Conservation (phyloP, 2,888 invertebrate genomes). For the Diadegma fenestrale region DNA sequence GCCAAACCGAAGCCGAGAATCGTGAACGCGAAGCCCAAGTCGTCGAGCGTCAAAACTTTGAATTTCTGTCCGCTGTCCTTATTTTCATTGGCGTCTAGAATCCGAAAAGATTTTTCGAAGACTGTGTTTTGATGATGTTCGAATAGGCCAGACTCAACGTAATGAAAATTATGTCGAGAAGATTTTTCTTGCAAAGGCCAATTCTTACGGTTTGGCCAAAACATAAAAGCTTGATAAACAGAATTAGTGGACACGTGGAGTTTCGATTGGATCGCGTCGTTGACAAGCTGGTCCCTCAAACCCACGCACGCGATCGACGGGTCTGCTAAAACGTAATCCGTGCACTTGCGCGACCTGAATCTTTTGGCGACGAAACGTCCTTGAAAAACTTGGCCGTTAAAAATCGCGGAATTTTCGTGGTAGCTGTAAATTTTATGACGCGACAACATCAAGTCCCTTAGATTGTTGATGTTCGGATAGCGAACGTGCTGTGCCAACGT, state of each 20-base stretch:
- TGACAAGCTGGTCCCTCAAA: neutral
- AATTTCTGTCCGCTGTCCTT: neutral
- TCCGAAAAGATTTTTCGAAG: too few species aligned
- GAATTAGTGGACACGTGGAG: constrained; percentile 8
- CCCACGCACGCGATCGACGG: constrained; percentile 21
- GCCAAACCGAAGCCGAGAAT: constrained; percentile 38
- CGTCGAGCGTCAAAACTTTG: neutral
- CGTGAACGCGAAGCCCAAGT: constrained; percentile 34
- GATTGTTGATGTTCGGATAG: neutral
- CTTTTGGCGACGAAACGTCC: neutral
- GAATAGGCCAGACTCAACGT: neutral
- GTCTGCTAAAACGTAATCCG: constrained; percentile 14
- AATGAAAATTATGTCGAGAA: neutral
- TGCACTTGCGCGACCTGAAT: neutral
- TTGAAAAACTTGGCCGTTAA: neutral
- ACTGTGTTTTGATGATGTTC: too few species aligned
- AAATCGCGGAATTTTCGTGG: neutral
- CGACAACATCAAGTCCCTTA: constrained; percentile 6
- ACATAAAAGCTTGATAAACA: neutral
- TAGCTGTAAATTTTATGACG: constrained; percentile 15
- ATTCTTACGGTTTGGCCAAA: constrained; percentile 20
- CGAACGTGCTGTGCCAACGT: constrained; percentile 13
- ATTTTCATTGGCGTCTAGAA: neutral
- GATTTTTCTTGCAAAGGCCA: constrained; percentile 30
- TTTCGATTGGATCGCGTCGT: neutral